Conservation (phyloP, 2,113 vertebrate genomes). For the Himantopus leucocephalus region DNA sequence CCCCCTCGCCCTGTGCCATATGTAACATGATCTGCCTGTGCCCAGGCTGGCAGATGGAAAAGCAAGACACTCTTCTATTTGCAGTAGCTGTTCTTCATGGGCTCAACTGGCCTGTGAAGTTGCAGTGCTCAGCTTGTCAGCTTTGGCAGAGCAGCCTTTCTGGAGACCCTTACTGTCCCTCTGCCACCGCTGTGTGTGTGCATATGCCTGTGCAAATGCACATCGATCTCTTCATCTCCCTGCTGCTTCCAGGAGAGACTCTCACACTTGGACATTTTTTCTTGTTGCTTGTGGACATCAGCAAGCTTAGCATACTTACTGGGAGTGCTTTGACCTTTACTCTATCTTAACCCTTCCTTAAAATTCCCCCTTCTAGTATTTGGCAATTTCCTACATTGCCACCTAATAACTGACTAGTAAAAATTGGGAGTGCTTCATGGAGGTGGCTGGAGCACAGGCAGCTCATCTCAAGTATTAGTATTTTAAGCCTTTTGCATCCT, state of each 20-base stretch:
- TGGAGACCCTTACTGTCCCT: not conserved
- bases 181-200: not conserved
- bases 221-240: not conserved
- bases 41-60: conserved; percentile 30
- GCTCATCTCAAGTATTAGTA: not conserved
- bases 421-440: not conserved
- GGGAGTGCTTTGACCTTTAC: not conserved
- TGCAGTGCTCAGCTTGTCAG: not conserved
- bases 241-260: not conserved
- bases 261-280: not conserved
- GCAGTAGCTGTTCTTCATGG: not conserved
- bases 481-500: not conserved
- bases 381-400: not conserved
- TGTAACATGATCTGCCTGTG: not conserved
- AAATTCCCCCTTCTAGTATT: not conserved
- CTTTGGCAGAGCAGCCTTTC: not conserved
- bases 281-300: not conserved
- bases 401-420: too few species aligned
- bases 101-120: not conserved
- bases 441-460: not conserved
- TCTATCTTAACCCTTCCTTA: not conserved
- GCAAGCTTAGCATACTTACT: not conserved
- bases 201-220: not conserved
- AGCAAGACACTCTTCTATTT: not conserved
- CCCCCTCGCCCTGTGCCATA: not conserved